These are phyloP conservation scores for Neoaliturus tenellus DNA, from an alignment of 2,888 invertebrate species.

Conservation along the genomic window DNA sequence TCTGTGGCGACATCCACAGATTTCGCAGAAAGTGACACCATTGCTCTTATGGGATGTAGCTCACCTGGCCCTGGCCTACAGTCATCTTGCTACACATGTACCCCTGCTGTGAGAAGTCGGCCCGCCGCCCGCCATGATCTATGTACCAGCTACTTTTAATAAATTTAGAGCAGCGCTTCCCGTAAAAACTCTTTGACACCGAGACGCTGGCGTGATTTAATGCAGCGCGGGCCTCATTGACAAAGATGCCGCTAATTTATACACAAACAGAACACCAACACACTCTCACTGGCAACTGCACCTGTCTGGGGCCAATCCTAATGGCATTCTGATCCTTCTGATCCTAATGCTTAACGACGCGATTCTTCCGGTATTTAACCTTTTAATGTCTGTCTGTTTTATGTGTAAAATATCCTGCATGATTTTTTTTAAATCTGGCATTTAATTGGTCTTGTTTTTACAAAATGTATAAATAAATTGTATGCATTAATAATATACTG, in stretches of 20 bases:
- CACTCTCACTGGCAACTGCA: background rate
- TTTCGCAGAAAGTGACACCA: too few species aligned
- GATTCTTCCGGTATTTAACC: background rate
- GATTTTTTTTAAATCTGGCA: too few species aligned
- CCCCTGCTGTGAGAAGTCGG: conserved; percentile 43
- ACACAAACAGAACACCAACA: conserved; percentile 26
- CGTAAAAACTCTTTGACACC: conserved; percentile 53
- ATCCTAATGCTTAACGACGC: background rate
- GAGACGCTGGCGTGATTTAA: conserved; percentile 42
- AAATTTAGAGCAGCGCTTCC: conserved; percentile 49
- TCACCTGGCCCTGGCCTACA: background rate
- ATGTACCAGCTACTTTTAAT: conserved; percentile 48
- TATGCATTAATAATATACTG: too few species aligned
- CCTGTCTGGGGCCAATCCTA: background rate
- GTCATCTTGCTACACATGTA: background rate
- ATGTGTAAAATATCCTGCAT: too few species aligned
- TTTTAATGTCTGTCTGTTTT: too few species aligned
- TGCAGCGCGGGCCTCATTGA: background rate
- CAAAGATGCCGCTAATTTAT: conserved; percentile 35
- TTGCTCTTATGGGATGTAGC: too few species aligned
- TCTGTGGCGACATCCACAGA: too few species aligned
- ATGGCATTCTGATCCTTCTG: background rate
- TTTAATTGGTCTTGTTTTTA: too few species aligned
- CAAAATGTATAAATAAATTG: too few species aligned
- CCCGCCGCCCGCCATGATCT: conserved; percentile 25